Evolutionary conservation across 2,888 invertebrate species (phyloP).

Genomic region (Orchesellides sinensis): DNA sequence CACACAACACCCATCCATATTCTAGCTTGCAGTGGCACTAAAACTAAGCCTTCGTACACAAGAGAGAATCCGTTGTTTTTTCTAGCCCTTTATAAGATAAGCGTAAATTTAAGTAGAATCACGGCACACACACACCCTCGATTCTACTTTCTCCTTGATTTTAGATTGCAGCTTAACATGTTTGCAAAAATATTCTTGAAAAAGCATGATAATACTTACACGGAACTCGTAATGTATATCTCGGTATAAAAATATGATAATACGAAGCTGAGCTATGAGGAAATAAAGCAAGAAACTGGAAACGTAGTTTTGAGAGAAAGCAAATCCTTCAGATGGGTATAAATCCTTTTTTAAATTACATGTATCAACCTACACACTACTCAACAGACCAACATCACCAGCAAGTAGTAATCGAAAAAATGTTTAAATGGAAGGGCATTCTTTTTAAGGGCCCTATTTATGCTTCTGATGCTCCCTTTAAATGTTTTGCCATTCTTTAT

Average conservation of each 20-base stretch:
- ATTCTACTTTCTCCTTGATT: too few relatives aligned
- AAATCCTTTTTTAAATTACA: slow-evolving; percentile 57
- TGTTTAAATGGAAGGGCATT: slow-evolving; percentile 23
- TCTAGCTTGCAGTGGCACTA: neutral
- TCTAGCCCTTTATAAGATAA: slow-evolving; percentile 17
- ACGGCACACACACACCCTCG: neutral
- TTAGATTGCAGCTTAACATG: neutral
- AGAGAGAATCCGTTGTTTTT: slow-evolving; percentile 19
- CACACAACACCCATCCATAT: too few relatives aligned
- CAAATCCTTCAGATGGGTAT: slow-evolving; percentile 36
- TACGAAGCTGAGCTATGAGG: too few relatives aligned
- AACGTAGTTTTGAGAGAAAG: neutral
- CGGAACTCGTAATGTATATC: neutral
- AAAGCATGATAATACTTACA: neutral
- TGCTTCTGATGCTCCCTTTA: too few relatives aligned
- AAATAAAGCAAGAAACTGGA: too few relatives aligned
- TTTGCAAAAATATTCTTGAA: neutral
- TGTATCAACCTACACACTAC: slow-evolving; percentile 31
- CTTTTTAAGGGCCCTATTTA: neutral
- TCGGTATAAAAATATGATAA: neutral
- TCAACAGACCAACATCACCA: too few relatives aligned
- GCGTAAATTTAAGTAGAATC: slow-evolving; percentile 22
- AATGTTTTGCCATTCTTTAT: too few relatives aligned
- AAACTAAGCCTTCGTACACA: too few relatives aligned
- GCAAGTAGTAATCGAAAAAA: slow-evolving; percentile 46